phyloP scores from a whole-genome alignment of 1,140 invertebrate genomes.

The Onthophagus taurus region DNA sequence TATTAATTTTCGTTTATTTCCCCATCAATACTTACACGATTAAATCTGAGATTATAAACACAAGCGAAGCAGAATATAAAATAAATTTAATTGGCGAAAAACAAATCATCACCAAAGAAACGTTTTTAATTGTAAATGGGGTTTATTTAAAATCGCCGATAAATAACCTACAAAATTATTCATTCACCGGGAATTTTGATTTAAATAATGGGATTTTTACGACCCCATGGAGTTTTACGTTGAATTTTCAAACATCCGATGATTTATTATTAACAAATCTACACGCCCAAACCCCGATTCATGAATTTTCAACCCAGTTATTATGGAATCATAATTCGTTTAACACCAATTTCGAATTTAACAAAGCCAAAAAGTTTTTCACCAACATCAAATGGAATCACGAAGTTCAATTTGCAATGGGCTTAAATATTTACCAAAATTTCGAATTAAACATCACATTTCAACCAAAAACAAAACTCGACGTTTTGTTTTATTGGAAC shows the following conservation, averaged over 20 bases:
- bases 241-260: too few species aligned
- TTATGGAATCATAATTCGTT: slow-evolving; percentile 14
- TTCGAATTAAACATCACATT: slow-evolving; percentile 14
- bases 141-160: too few species aligned
- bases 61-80: slow-evolving; percentile 1
- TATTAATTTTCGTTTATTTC: slow-evolving; percentile 13
- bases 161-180: too few species aligned
- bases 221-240: too few species aligned
- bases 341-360: slow-evolving; percentile 8
- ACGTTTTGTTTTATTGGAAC: slow-evolving; percentile 18
- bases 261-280: too few species aligned
- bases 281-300: slow-evolving; percentile 3
- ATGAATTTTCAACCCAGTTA: slow-evolving; percentile 9
- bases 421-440: slow-evolving; percentile 19
- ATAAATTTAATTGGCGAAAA: slow-evolving; percentile 6
- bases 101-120: neutral
- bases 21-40: slow-evolving; percentile 2
- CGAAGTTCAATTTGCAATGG: slow-evolving; percentile 7
- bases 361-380: slow-evolving; percentile 15
- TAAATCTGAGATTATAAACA: slow-evolving; percentile 7
- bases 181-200: too few species aligned
- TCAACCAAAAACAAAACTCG: slow-evolving; percentile 13
- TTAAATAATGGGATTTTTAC: too few species aligned
- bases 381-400: slow-evolving; percentile 7
- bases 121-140: too few species aligned